Conservation (phyloP, 2,113 vertebrate genomes). For the Dicrurus megarhynchus region DNA sequence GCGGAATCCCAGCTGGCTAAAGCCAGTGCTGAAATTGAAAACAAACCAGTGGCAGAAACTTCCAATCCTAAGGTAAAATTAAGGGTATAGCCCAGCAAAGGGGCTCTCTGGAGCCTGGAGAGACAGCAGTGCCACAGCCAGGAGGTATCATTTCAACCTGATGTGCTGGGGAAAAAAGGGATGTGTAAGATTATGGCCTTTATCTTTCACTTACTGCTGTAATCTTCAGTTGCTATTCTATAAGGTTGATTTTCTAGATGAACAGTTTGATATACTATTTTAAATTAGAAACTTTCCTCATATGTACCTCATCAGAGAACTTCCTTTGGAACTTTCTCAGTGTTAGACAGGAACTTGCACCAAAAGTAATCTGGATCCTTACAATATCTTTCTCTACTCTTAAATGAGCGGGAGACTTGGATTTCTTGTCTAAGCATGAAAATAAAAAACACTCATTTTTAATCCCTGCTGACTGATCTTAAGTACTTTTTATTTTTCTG, state of each 20-base stretch:
- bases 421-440: not conserved
- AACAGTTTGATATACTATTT: not conserved
- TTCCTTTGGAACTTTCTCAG: not conserved
- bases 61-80: conserved; percentile 75
- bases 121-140: accelerated
- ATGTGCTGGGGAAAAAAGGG: not conserved
- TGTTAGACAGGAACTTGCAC: not conserved
- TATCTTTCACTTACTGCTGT: not conserved
- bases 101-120: not conserved
- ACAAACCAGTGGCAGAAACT: conserved; percentile 65
- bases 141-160: not conserved
- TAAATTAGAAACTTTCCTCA: not conserved
- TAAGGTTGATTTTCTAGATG: not conserved
- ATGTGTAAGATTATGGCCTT: not conserved
- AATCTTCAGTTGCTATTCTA: not conserved
- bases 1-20: conserved; percentile 69
- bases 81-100: not conserved
- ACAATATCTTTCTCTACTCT: not conserved
- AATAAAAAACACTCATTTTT: not conserved
- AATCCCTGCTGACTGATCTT: not conserved
- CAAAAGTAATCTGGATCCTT: not conserved
- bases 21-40: conserved; percentile 66
- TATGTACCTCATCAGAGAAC: too few relatives aligned
- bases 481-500: not conserved
- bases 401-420: not conserved